A percentile compares a stretch with the other conserved stretches of the same genome.
Evolutionary conservation across 53 echinoderm and acorn worm species (phyloP).

Genomic region (Patiria pectinifera): DNA sequence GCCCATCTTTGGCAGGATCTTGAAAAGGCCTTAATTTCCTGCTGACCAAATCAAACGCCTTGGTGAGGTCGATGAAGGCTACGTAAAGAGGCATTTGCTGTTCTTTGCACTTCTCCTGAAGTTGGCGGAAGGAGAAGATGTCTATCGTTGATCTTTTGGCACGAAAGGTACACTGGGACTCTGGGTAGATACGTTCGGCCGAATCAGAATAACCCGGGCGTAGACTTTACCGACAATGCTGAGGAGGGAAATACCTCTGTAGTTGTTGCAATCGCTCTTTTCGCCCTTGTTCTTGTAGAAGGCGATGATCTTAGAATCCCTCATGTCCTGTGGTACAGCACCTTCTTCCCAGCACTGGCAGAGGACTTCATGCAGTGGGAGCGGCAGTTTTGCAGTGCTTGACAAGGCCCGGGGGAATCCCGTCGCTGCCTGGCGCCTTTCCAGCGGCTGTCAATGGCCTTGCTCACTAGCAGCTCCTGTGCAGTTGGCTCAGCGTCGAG

Average conservation of each 20-base stretch:
- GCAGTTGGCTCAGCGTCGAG: constrained; percentile 19
- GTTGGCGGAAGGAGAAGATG: background rate
- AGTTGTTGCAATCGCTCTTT: background rate
- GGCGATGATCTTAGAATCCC: constrained; percentile 36
- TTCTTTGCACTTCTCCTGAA: background rate
- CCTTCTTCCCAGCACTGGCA: constrained; percentile 25
- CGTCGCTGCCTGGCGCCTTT: constrained; percentile 48
- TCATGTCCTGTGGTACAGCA: constrained; percentile 24
- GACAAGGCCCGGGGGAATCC: constrained; percentile 10
- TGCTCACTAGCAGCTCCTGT: constrained; percentile 22
- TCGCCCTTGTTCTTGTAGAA: constrained; percentile 54
- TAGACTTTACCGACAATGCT: constrained; percentile 18
- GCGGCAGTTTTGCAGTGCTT: constrained; percentile 13
- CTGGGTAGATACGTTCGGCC: constrained; percentile 59
- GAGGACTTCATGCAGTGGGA: background rate
- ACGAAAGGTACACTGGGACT: constrained; percentile 14
- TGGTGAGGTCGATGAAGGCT: constrained; percentile 8
- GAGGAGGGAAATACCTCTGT: constrained; percentile 28
- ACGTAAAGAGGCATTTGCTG: background rate
- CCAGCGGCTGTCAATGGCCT: constrained; percentile 32
- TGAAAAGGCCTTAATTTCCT: background rate
- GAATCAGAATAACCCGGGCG: background rate
- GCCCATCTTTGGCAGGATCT: constrained; percentile 32
- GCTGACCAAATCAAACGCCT: constrained; percentile 33
- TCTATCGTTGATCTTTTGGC: background rate